phyloP scores from a whole-genome alignment of 2,888 invertebrate species.

The Urechis unicinctus region DNA sequence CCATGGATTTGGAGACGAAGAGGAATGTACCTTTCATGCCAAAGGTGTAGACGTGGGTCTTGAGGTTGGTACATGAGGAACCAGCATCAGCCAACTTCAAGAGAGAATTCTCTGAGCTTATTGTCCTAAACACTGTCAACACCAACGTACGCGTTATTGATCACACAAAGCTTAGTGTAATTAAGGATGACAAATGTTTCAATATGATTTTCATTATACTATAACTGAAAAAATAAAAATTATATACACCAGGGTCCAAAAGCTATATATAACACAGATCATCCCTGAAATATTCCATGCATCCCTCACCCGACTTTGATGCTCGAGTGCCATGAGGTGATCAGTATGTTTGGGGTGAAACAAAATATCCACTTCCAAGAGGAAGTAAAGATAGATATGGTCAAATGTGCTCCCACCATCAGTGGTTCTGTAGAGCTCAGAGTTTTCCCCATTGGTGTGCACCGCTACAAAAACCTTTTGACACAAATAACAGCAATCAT shows the following conservation, averaged over 20 bases:
- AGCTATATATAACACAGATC: too few species aligned
- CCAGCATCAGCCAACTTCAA: conserved; percentile 14
- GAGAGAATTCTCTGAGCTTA: neutral
- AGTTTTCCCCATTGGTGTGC: neutral
- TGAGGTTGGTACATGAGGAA: conserved; percentile 22
- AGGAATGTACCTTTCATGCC: conserved; percentile 40
- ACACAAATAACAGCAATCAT: too few species aligned
- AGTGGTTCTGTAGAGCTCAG: neutral
- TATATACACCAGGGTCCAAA: too few species aligned
- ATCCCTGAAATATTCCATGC: too few species aligned
- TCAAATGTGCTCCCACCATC: neutral
- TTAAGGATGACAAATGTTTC: too few species aligned
- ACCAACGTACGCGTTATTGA: too few species aligned
- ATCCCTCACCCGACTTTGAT: neutral
- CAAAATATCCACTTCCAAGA: neutral
- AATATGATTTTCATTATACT: neutral
- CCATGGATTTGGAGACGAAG: conserved; percentile 31
- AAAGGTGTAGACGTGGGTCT: conserved; percentile 29
- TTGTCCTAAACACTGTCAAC: too few species aligned
- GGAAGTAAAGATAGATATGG: neutral
- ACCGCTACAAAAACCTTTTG: neutral
- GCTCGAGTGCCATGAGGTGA: neutral
- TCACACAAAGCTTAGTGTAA: too few species aligned
- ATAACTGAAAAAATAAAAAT: too few species aligned
- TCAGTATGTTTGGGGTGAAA: conserved; percentile 1